Conservation (phyloP, 2,888 invertebrate species). For the Helicoverpa assulta region DNA sequence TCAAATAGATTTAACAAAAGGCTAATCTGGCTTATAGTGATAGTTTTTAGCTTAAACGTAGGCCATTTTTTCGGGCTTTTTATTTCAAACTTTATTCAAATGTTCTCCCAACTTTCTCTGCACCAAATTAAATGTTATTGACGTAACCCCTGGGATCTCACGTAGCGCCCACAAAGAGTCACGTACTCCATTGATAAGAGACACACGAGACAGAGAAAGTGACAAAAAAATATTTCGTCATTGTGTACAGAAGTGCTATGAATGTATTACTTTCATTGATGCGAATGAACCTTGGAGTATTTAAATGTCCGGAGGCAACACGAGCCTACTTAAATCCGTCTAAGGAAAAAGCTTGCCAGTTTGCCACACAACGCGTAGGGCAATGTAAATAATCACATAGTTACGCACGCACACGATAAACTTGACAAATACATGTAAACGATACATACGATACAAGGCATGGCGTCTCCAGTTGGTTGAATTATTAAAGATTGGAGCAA, state of each 20-base stretch:
- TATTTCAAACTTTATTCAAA: not conserved
- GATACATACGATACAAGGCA: too few species aligned
- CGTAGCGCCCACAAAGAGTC: conserved; percentile 50
- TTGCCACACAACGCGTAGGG: too few species aligned
- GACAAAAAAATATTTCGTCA: conserved; percentile 35
- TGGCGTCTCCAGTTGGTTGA: too few species aligned
- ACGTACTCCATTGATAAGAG: conserved; percentile 51
- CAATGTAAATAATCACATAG: too few species aligned
- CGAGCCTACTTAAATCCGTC: too few species aligned
- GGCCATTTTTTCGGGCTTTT: not conserved
- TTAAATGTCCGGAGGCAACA: too few species aligned
- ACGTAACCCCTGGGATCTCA: conserved; percentile 48
- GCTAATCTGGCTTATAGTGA: too few species aligned
- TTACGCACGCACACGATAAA: too few species aligned
- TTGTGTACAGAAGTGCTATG: conserved; percentile 28
- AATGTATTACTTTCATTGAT: conserved; percentile 33
- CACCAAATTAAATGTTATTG: conserved; percentile 15
- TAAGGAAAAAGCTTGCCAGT: too few species aligned
- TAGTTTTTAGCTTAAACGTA: not conserved
- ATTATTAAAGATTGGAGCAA: conserved; percentile 8
- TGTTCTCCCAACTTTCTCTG: conserved; percentile 32
- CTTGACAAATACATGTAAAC: too few species aligned
- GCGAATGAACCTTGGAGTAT: not conserved
- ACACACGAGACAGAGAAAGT: conserved; percentile 42
- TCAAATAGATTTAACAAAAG: too few species aligned